A percentile compares a stretch with the other conserved stretches of the same genome.
phyloP scores from a whole-genome alignment of 2,113 vertebrate genomes.

The Saccopteryx bilineata region DNA sequence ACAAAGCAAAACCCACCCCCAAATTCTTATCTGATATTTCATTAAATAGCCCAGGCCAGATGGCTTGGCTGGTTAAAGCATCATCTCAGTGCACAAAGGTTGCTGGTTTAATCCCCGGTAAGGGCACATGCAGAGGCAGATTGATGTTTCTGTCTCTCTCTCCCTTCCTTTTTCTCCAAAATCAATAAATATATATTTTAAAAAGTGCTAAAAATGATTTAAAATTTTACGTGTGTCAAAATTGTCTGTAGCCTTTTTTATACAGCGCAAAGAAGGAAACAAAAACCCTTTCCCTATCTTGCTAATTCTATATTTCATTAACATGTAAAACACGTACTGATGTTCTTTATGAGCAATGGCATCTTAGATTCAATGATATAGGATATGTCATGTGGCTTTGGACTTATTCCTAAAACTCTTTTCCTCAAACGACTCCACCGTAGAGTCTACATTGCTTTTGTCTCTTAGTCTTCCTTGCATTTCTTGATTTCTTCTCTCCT shows the following conservation, averaged over 20 bases:
- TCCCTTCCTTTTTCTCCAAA: too few species aligned
- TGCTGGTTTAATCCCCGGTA: too few species aligned
- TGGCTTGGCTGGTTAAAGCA: too few species aligned
- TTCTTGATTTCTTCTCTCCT: not conserved
- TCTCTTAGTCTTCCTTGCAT: not conserved
- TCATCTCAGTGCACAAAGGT: too few species aligned
- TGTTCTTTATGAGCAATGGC: not conserved
- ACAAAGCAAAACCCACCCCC: not conserved
- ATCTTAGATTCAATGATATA: not conserved
- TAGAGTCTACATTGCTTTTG: not conserved
- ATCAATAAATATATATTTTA: not conserved
- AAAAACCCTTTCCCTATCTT: not conserved
- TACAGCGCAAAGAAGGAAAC: not conserved
- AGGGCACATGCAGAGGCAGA: too few species aligned
- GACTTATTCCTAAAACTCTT: not conserved
- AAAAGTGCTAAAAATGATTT: constrained; percentile 1
- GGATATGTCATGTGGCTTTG: not conserved
- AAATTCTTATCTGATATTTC: not conserved
- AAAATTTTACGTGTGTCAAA: not conserved
- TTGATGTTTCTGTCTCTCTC: too few species aligned
- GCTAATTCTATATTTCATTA: constrained; percentile 29
- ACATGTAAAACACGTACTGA: not conserved
- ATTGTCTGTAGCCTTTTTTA: not conserved
- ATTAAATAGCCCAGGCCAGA: not conserved
- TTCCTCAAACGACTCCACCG: not conserved